Conservation (phyloP, 2,888 invertebrate species). For the Elgonia sp. region DNA sequence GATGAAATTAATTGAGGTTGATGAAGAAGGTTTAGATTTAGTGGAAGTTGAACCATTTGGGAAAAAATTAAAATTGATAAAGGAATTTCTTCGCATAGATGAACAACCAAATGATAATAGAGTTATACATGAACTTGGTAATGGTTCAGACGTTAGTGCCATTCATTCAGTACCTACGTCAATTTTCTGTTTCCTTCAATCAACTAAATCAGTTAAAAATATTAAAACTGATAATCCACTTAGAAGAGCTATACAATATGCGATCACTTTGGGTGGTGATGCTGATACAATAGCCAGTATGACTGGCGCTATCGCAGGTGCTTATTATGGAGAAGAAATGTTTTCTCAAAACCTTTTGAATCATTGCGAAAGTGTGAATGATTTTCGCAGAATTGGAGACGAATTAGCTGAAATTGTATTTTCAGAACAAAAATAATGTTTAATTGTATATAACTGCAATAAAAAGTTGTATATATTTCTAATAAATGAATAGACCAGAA, state of each 20-base stretch:
- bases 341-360: constrained; percentile 87
- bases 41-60: constrained; percentile 87
- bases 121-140: constrained; percentile 88
- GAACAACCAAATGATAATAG: constrained; percentile 87
- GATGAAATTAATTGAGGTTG: constrained; percentile 87
- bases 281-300: constrained; percentile 93
- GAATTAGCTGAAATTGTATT: constrained; percentile 84
- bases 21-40: constrained; percentile 86
- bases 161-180: constrained; percentile 92
- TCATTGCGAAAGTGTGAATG: constrained; percentile 89
- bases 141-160: constrained; percentile 88
- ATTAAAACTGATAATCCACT: constrained; percentile 88
- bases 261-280: constrained; percentile 91
- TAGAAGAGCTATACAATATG: constrained; percentile 90
- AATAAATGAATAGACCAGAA: no score
- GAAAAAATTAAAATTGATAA: constrained; percentile 88
- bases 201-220: constrained; percentile 87
- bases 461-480: background rate
- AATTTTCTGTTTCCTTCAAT: constrained; percentile 90
- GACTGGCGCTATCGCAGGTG: constrained; percentile 91
- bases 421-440: constrained; percentile 41
- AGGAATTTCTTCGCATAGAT: constrained; percentile 87
- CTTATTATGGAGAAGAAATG: constrained; percentile 89
- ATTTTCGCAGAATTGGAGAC: constrained; percentile 88
- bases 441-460: constrained; percentile 1